Conservation (phyloP, 2,113 vertebrate species). For the Tachuris rubrigastra region DNA sequence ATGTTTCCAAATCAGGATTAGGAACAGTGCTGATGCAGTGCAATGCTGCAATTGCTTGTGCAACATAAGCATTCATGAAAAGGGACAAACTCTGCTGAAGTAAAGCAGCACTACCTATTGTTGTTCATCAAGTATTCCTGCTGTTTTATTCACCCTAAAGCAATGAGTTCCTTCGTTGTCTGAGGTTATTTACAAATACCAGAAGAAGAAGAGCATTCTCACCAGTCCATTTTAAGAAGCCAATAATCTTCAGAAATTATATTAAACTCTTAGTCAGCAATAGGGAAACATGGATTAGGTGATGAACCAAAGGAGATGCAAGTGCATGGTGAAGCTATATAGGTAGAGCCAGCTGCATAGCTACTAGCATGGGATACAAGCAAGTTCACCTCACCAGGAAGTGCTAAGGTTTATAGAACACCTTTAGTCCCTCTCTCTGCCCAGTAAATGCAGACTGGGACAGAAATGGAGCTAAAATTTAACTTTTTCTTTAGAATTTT, state of each 20-base stretch:
- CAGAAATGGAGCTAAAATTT: background rate
- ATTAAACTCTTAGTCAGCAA: background rate
- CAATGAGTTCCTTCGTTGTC: background rate
- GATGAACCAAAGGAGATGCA: background rate
- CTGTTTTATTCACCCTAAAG: background rate
- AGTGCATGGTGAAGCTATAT: background rate
- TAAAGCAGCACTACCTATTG: background rate
- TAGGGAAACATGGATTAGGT: background rate
- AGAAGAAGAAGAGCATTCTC: background rate
- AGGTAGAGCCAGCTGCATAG: background rate
- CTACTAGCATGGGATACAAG: background rate
- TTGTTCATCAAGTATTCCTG: background rate
- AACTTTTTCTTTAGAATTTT: background rate
- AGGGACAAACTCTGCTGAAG: background rate
- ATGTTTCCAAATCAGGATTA: slow-evolving; percentile 63
- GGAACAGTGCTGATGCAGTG: slow-evolving; percentile 64
- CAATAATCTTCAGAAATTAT: background rate
- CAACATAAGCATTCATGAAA: slow-evolving; percentile 37
- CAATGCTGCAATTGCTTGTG: slow-evolving; percentile 50
- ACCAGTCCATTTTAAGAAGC: background rate
- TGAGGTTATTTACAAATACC: background rate
- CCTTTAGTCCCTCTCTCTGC: background rate
- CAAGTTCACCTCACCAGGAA: background rate
- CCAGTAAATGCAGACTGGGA: background rate
- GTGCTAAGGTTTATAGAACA: background rate